Percentiles rank a stretch among this genome's conserved stretches.
Conservation (phyloP, 2,888 invertebrate species). For the Lasioglossum malachurum region DNA sequence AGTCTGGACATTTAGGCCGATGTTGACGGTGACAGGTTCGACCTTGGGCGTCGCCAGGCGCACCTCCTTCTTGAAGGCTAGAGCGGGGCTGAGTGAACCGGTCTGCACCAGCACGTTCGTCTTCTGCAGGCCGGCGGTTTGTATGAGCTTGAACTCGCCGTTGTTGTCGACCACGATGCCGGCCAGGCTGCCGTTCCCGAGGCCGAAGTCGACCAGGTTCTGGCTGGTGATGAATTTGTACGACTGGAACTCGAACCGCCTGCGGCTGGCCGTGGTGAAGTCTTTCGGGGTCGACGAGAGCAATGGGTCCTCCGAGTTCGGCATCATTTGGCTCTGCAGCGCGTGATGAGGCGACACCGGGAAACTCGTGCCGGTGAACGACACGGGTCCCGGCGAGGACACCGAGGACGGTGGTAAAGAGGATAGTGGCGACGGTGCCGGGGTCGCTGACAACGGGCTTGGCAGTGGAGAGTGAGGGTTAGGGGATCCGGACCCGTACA, state of each 20-base stretch:
- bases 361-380: constrained; percentile 81
- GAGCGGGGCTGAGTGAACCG: constrained; percentile 79
- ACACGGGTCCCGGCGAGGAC: constrained; percentile 80
- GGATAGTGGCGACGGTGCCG: constrained; percentile 86
- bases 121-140: constrained; percentile 86
- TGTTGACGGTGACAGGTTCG: constrained; percentile 75
- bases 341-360: constrained; percentile 85
- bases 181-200: constrained; percentile 86
- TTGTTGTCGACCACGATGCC: constrained; percentile 88
- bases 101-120: constrained; percentile 82
- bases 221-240: constrained; percentile 86
- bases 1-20: constrained; percentile 72
- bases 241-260: constrained; percentile 87
- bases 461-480: constrained; percentile 87
- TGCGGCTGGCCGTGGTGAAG: constrained; percentile 86
- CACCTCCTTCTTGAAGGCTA: constrained; percentile 82
- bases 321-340: constrained; percentile 93
- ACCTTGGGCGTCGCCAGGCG: constrained; percentile 78
- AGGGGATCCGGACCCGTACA: constrained; percentile 84
- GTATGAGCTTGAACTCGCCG: constrained; percentile 88
- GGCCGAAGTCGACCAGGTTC: constrained; percentile 86
- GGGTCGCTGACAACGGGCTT: constrained; percentile 88
- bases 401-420: constrained; percentile 84
- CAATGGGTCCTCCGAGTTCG: constrained; percentile 94
- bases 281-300: constrained; percentile 94